Evolutionary conservation across 2,113 vertebrate species (phyloP).

Genomic region (Centropus unirufus): DNA sequence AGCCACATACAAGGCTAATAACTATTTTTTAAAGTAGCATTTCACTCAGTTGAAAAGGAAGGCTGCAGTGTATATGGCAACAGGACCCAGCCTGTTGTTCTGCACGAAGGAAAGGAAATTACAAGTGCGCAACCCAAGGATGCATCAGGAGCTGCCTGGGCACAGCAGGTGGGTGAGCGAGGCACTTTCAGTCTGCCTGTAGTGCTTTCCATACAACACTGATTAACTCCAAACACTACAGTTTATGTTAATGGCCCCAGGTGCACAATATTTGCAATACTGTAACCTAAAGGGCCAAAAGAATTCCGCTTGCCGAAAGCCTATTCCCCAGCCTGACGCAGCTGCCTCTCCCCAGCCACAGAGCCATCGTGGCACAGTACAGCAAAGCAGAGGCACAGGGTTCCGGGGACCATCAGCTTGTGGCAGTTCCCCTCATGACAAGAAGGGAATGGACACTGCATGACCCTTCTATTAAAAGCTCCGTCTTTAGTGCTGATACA

Average conservation of each 20-base stretch:
- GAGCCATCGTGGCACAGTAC: fast-evolving
- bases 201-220: neutral
- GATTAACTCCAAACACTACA: neutral
- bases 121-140: neutral
- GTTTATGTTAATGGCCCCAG: neutral
- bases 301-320: neutral
- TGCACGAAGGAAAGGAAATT: neutral
- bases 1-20: neutral
- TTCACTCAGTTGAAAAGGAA: neutral
- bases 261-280: neutral
- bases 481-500: neutral
- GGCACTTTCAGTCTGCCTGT: neutral
- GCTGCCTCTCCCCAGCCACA: neutral
- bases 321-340: neutral
- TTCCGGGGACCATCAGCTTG: neutral
- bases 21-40: neutral
- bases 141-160: neutral
- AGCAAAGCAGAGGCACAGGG: neutral
- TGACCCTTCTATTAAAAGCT: neutral
- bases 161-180: neutral
- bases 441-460: neutral
- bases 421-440: neutral
- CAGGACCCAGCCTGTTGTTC: neutral
- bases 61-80: neutral
- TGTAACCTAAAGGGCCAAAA: neutral